These are phyloP conservation scores for Parapsyche elsis DNA, from an alignment of 1,140 invertebrate genomes.

Conservation along the genomic window DNA sequence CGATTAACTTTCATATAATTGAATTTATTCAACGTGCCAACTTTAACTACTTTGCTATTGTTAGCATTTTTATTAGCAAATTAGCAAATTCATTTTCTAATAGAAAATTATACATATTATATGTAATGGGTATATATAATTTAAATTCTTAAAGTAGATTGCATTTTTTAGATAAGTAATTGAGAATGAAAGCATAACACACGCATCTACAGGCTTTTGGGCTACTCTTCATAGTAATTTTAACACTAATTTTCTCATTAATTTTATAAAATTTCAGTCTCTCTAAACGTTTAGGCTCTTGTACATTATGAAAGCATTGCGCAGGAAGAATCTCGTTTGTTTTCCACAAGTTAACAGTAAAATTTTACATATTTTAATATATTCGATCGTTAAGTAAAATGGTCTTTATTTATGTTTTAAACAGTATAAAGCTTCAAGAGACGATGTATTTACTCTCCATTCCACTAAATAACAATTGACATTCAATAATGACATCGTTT, in stretches of 20 bases:
- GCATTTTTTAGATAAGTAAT: not conserved
- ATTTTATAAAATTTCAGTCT: conserved; percentile 45
- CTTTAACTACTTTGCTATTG: not conserved
- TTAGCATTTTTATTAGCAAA: not conserved
- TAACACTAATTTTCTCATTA: conserved; percentile 36
- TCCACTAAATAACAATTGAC: conserved; percentile 21
- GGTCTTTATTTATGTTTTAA: conserved; percentile 9
- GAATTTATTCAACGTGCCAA: not conserved
- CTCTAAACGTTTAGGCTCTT: conserved; percentile 42
- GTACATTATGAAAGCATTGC: conserved; percentile 42
- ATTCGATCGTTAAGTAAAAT: not conserved
- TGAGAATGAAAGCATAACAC: conserved; percentile 17
- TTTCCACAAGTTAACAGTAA: not conserved
- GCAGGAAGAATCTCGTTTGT: conserved; percentile 15
- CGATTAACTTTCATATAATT: not conserved
- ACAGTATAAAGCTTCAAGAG: conserved; percentile 7
- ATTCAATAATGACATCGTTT: conserved; percentile 18
- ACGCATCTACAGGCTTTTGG: not conserved
- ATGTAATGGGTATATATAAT: not conserved
- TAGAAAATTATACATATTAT: not conserved
- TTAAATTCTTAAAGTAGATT: not conserved
- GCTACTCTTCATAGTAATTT: conserved; percentile 9
- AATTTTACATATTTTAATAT: no score
- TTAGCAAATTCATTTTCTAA: not conserved
- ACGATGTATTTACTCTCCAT: not conserved